Percentiles rank a stretch among this genome's conserved stretches.
Conservation (phyloP, 2,888 invertebrate genomes). For the Myopa testacea region DNA sequence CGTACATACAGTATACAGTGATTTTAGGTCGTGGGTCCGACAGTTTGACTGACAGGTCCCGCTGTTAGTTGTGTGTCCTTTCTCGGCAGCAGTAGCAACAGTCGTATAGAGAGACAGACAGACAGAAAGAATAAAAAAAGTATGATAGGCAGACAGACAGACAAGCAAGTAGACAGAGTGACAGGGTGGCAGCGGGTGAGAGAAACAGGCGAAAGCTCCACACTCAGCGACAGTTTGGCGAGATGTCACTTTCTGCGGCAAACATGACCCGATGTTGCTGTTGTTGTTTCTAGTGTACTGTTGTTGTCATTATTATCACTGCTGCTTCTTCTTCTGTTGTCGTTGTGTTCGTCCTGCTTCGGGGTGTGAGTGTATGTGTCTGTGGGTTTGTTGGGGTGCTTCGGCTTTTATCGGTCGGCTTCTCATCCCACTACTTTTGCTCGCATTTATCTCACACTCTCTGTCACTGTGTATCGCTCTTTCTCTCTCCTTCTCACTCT, state of each 20-base stretch:
- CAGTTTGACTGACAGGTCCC: slow-evolving; percentile 35
- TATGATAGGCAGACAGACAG: too few species aligned
- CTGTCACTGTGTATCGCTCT: background rate
- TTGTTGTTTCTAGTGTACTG: background rate
- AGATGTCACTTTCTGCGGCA: slow-evolving; percentile 29
- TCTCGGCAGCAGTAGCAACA: slow-evolving; percentile 21
- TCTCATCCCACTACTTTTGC: slow-evolving; percentile 14
- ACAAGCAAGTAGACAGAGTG: background rate
- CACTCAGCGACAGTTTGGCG: slow-evolving; percentile 13
- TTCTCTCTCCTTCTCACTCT: background rate
- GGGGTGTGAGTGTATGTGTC: background rate
- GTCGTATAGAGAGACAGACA: background rate
- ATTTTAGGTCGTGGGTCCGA: slow-evolving; percentile 60
- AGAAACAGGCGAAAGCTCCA: slow-evolving; percentile 16
- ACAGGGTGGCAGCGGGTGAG: background rate
- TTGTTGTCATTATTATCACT: slow-evolving; percentile 15
- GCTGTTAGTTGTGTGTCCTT: slow-evolving; percentile 17
- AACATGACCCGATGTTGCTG: slow-evolving; percentile 5
- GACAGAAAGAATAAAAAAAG: background rate
- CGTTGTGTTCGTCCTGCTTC: too few species aligned
- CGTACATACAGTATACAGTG: slow-evolving; percentile 46
- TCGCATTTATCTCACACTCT: background rate
- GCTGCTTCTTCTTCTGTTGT: slow-evolving; percentile 5
- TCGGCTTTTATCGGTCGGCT: slow-evolving; percentile 1
- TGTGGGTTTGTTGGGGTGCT: background rate